Base-by-base conservation (phyloP, 2,888 invertebrate species). In the Apomyelois bistriatella region DNA sequence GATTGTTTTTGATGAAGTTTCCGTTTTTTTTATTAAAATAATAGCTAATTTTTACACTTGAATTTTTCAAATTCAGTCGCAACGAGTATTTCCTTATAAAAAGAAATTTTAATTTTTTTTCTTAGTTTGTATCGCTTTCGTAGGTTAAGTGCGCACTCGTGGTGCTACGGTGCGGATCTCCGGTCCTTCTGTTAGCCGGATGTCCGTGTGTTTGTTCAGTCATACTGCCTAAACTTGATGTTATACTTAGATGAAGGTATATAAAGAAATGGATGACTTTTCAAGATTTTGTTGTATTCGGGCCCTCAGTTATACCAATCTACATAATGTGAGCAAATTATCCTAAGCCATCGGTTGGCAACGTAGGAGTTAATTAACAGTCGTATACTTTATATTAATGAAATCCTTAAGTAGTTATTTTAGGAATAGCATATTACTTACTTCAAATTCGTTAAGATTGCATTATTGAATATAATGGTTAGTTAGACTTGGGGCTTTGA, bases 11-110 rank as follows among this genome's bases (percentile, higher is more conserved):
- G 22, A 22, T 22, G 22, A 22, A 32, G 7, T 32, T 32, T 32
- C 7, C 32, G 32, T 32, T 6, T 32, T 32, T 32, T 32, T 22
- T 22, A 22, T 22, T 22, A 3, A 3, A 3, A 3, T 2, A 3
- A 17, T 16, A 7, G 1, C 40, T 1, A 15, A 7, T 13, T 41
- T 7, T 68, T 69, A 22, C n/a, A n/a, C n/a, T 69, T 72, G 68
- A 69, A 69, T 69, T 70, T 67, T 68, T 55, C 59, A 68, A 58
- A 59, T 60, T 54, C 62, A 60, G 64, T 64, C 61, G 40, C 16
- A 16, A 59, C 46, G 52, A 48, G 8, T 13, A 30, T 32, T 16
- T 9, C 17, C 17, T 38, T 8, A 17, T 17, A 17, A 41, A 32
- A 46, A 15, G 16, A 46, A 46, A 22, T 38, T 22, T 32, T 7